A percentile compares a stretch with the other conserved stretches of the same genome.
phyloP scores from a whole-genome alignment of 2,113 vertebrate genomes.

The Leiothrix lutea region DNA sequence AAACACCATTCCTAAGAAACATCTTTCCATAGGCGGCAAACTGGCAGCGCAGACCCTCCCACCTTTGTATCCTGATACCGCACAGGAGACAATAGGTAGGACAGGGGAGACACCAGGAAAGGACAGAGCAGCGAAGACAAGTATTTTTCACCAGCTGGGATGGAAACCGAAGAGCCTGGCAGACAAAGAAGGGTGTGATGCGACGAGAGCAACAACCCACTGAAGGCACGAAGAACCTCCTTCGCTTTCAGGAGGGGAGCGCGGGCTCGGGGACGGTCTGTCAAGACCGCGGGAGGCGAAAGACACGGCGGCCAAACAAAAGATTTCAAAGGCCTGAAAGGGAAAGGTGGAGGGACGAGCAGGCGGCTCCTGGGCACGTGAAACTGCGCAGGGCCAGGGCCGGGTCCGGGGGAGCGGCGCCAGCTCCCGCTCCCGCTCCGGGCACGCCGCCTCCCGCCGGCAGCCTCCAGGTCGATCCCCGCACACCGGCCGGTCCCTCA shows the following conservation, averaged over 20 bases:
- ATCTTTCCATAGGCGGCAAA: neutral
- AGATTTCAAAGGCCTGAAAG: neutral
- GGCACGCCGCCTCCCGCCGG: neutral
- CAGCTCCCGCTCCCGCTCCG: neutral
- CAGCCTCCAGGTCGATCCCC: accelerated
- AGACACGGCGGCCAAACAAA: neutral
- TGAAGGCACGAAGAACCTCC: neutral
- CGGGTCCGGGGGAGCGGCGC: neutral
- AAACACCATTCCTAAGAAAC: neutral
- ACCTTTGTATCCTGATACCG: conserved; percentile 29
- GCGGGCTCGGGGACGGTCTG: neutral
- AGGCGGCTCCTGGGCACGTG: neutral
- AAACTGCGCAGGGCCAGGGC: neutral
- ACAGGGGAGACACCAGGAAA: neutral
- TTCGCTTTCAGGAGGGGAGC: neutral
- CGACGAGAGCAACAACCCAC: neutral
- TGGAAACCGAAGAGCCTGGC: neutral
- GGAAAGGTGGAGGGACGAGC: neutral
- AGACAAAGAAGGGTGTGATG: conserved; percentile 54
- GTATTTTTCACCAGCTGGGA: neutral
- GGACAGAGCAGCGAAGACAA: neutral
- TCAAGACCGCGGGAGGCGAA: neutral
- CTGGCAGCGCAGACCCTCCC: conserved; percentile 49
- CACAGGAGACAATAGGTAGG: conserved; percentile 49
- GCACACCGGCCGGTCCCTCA: neutral